These are phyloP conservation scores for Hydractinia echinata DNA, from an alignment of 30 jellyfish, hydroid and myxozoan species.

Conservation along the genomic window DNA sequence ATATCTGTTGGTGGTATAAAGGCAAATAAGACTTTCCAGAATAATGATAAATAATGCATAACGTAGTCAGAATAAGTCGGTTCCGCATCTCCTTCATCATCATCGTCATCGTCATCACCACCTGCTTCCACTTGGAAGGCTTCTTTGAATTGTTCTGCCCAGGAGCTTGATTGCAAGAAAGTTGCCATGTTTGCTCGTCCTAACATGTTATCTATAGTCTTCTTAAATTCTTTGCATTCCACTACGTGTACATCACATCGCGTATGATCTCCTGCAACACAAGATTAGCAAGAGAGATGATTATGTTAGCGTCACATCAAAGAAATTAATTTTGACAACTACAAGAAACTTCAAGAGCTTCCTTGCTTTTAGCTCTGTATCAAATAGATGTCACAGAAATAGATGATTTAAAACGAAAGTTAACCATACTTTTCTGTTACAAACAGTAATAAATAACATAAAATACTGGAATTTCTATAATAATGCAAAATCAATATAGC, in stretches of 20 bases:
- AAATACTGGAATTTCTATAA: no score
- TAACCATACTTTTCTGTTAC: no score
- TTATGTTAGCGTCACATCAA: not conserved
- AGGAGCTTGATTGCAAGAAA: constrained; percentile 80
- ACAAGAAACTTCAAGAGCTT: no score
- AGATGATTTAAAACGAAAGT: no score
- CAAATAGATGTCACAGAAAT: no score
- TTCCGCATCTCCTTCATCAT: constrained; percentile 76
- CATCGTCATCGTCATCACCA: constrained; percentile 66
- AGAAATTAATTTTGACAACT: not conserved
- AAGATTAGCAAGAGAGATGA: not conserved
- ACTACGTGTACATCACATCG: constrained; percentile 57
- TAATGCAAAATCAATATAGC: no score
- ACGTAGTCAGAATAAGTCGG: constrained; percentile 91
- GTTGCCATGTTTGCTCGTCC: constrained; percentile 68
- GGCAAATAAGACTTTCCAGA: constrained; percentile 90
- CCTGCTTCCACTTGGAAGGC: constrained; percentile 67
- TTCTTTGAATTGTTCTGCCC: constrained; percentile 96
- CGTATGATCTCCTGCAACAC: constrained; percentile 68
- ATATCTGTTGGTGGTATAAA: constrained; percentile 94
- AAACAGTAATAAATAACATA: no score
- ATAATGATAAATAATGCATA: constrained; percentile 91
- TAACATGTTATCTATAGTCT: constrained; percentile 90
- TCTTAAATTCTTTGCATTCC: constrained; percentile 90
- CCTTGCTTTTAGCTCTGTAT: no score